phyloP scores from a whole-genome alignment of 2,888 invertebrate genomes.

The Hetaerina titia region DNA sequence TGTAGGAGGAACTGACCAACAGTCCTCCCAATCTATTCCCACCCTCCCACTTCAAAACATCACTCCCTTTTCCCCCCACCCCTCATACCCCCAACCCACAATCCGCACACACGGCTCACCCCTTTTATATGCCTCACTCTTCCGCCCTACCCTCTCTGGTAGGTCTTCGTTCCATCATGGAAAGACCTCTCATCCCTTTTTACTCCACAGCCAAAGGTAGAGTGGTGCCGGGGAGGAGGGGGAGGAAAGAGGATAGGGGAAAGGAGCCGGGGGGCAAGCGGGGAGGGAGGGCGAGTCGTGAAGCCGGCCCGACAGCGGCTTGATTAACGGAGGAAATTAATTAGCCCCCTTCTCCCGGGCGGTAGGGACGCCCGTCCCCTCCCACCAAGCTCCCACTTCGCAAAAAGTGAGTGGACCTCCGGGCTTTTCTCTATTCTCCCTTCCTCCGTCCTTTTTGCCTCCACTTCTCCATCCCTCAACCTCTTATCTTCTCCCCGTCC shows the following conservation, averaged over 20 bases:
- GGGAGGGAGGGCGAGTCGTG: constrained; percentile 34
- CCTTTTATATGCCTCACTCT: not conserved
- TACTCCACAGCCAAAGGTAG: not conserved
- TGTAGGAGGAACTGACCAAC: constrained; percentile 27
- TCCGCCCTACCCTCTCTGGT: not conserved
- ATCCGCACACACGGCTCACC: not conserved
- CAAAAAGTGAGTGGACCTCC: constrained; percentile 63
- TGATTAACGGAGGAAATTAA: constrained; percentile 71
- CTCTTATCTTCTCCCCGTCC: constrained; percentile 56
- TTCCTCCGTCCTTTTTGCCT: constrained; percentile 42
- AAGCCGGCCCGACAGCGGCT: constrained; percentile 64
- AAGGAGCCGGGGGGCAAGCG: not conserved
- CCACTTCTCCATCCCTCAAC: constrained; percentile 47
- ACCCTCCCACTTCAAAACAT: not conserved
- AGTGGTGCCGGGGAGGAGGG: not conserved
- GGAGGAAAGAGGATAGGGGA: not conserved
- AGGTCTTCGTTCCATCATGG: constrained; percentile 42
- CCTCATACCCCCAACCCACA: not conserved
- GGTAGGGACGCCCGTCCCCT: not conserved
- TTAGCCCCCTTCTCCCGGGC: constrained; percentile 68
- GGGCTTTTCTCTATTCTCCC: constrained; percentile 51
- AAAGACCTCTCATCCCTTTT: constrained; percentile 24
- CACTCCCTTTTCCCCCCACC: not conserved
- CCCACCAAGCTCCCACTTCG: constrained; percentile 36
- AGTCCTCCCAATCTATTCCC: not conserved